Conservation (phyloP, 2,113 vertebrate species). For the Antigone vipio region DNA sequence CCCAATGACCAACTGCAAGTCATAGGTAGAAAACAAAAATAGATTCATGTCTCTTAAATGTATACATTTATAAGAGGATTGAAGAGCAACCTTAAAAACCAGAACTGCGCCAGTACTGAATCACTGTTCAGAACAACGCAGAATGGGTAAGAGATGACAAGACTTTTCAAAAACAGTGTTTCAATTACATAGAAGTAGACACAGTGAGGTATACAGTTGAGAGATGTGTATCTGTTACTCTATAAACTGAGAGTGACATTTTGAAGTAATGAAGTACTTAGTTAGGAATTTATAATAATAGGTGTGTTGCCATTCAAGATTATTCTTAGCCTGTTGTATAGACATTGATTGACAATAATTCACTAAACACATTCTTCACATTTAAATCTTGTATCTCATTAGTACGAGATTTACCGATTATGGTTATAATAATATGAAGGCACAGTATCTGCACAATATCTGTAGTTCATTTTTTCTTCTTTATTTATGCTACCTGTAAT, state of each 20-base stretch:
- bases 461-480: conserved; percentile 53
- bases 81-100: background rate
- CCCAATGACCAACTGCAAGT: background rate
- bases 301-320: conserved; percentile 72
- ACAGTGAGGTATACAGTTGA: conserved; percentile 23
- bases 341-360: conserved; percentile 73
- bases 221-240: conserved; percentile 74
- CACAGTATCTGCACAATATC: conserved; percentile 41
- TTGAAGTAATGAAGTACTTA: conserved; percentile 73
- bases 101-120: background rate
- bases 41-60: background rate
- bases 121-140: background rate
- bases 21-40: background rate
- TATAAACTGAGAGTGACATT: conserved; percentile 75
- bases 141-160: background rate
- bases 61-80: background rate
- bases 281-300: conserved; percentile 77
- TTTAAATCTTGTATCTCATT: conserved; percentile 74
- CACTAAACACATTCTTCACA: conserved; percentile 68
- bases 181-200: conserved; percentile 36
- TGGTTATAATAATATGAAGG: conserved; percentile 51
- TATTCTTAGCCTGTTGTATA: conserved; percentile 66
- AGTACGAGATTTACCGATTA: conserved; percentile 72
- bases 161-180: conserved; percentile 18
- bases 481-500: conserved; percentile 65